Evolutionary conservation across 1,140 invertebrate species (phyloP).

Genomic region (Radopholus similis): DNA sequence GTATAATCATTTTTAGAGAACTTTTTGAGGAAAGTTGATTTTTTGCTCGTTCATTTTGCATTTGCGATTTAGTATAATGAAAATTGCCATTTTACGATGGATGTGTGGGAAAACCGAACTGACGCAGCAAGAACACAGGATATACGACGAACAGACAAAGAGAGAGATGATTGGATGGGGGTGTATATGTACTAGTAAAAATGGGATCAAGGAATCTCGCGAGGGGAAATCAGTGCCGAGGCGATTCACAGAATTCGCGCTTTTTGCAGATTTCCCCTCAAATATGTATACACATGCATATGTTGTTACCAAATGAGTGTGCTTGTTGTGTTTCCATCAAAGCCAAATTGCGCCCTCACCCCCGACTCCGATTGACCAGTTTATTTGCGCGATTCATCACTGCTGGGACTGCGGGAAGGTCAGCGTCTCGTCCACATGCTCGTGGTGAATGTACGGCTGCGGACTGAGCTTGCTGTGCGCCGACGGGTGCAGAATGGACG

Average conservation of each 20-base stretch:
- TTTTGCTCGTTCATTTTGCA: not conserved
- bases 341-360: no score
- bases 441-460: conserved; percentile 56
- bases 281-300: not conserved
- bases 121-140: no score
- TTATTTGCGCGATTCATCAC: not conserved
- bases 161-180: no score
- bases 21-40: not conserved
- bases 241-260: no score
- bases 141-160: no score
- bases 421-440: conserved; percentile 31
- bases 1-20: not conserved
- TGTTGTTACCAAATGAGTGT: not conserved
- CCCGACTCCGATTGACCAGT: no score
- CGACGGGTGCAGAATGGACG: conserved; percentile 57
- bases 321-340: no score
- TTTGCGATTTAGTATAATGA: not conserved
- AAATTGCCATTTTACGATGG: not conserved
- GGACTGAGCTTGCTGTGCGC: conserved; percentile 55
- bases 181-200: no score
- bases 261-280: no score
- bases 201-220: no score
- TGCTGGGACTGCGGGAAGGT: conserved; percentile 13
- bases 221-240: no score
- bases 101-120: no score